Evolutionary conservation across 2,113 vertebrate species (phyloP), one percentile per base, ranked within the genome.

Genomic region (Poicephalus gulielmi): DNA sequence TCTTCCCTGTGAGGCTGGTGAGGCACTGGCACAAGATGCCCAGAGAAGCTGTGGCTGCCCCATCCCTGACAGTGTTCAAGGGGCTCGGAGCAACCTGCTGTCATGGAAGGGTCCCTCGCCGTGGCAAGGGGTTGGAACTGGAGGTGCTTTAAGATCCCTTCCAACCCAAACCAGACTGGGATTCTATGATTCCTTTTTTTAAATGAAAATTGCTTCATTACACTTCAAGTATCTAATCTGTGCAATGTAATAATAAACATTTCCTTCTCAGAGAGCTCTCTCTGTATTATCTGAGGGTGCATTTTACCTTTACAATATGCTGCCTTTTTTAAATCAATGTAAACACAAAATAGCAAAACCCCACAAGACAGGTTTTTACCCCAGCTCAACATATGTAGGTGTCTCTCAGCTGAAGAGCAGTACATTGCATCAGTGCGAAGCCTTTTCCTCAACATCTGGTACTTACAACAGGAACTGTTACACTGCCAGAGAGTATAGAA

Each of bases 341-440:
- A 47, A 85, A 64, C 7, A 15, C 8, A 33, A 67, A 8, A 17
- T 0, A 57, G 17, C 6, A 86, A 80, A 77, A 3, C 8, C 11
- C 43, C 82, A 30, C 1, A 4, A 81, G 30, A 9, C 19, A 33
- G 12, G 35, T 59, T 78, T 70, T 44, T 31, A 44, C 20, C 13
- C 7, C 39, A 41, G 41, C 3, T 43, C 39, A 73, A 47, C 37
- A 19, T 10, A 28, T 10, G 19, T 24, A 14, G 57, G 57, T 59
- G 33, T 59, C 9, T 35, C 20, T 41, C 2, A 0, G 69, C 11
- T 0, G 0, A 49, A 57, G 0, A 49, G 31, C 31, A 53, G 41
- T 18, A 37, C 27, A 39, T 41, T 39, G n/a, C 59, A 76, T 19
- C 55, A n/a, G 53, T 4, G 25, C 13, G 68, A 78, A 83, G 47